Evolutionary conservation across 2,113 vertebrate species (phyloP).

Genomic region (Bucco capensis): DNA sequence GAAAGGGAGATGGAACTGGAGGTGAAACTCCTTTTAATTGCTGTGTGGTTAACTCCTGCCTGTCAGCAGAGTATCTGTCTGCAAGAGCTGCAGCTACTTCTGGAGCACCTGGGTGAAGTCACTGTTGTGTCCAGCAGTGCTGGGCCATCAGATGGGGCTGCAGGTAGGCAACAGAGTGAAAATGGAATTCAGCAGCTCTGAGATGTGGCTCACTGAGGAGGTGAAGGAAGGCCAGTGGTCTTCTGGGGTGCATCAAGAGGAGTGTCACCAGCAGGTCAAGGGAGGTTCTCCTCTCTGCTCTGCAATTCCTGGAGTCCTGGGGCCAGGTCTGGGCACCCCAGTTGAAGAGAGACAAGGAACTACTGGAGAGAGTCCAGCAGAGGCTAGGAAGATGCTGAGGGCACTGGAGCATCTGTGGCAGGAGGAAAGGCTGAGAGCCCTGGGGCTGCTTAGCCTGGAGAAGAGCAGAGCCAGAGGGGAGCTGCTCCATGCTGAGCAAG

Average conservation of each 20-base stretch:
- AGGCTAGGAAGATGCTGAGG: neutral
- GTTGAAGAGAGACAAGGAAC: neutral
- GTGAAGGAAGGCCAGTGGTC: neutral
- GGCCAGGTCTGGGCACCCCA: neutral
- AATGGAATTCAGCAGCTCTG: no score
- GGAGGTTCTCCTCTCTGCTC: neutral
- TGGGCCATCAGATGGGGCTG: neutral
- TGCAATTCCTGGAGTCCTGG: neutral
- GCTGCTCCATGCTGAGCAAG: no score
- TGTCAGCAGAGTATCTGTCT: neutral
- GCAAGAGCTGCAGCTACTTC: rapidly evolving
- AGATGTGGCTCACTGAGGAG: neutral
- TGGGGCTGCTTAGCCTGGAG: no score
- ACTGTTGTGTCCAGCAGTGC: rapidly evolving
- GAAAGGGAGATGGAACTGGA: neutral
- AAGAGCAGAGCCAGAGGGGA: no score
- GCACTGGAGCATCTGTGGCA: no score
- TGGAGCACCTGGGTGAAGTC: neutral
- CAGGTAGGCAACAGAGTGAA: neutral
- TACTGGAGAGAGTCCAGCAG: neutral
- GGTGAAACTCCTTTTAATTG: neutral
- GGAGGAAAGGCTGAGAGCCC: no score
- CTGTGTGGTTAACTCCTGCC: neutral
- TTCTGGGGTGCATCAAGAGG: neutral
- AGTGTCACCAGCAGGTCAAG: neutral